Conservation (phyloP, 2,113 vertebrate species). For the Podiceps cristatus region DNA sequence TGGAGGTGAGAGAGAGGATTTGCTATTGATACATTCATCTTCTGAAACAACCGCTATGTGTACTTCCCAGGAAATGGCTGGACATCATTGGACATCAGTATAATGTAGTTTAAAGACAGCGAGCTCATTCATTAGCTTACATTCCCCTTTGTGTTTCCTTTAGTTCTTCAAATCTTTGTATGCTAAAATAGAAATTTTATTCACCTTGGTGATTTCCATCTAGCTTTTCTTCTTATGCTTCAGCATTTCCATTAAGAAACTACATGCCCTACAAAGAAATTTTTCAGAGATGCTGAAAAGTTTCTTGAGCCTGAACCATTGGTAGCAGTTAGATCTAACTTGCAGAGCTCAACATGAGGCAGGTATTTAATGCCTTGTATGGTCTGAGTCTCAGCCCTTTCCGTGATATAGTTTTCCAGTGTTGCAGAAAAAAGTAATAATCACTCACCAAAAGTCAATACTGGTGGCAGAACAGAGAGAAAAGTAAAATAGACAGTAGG, state of each 20-base stretch:
- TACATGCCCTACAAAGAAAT: background rate
- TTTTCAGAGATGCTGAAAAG: background rate
- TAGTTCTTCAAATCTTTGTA: background rate
- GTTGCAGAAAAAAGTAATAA: background rate
- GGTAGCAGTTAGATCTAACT: background rate
- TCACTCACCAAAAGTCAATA: background rate
- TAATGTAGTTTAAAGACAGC: background rate
- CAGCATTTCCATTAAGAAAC: background rate
- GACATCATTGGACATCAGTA: background rate
- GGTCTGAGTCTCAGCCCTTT: background rate
- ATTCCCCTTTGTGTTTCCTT: background rate
- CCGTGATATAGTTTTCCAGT: background rate
- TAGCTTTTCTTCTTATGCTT: background rate
- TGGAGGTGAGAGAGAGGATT: background rate
- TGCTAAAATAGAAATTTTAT: background rate
- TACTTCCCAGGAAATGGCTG: background rate
- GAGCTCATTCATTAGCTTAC: accelerated
- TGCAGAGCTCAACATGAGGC: background rate
- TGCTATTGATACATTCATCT: background rate
- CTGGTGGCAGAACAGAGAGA: background rate
- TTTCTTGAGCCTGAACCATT: background rate
- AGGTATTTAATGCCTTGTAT: background rate
- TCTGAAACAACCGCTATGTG: background rate
- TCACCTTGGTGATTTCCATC: background rate
- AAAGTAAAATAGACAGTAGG: background rate